phyloP scores from a whole-genome alignment of 2,797 vertebrate species.

The Chanos chanos region DNA sequence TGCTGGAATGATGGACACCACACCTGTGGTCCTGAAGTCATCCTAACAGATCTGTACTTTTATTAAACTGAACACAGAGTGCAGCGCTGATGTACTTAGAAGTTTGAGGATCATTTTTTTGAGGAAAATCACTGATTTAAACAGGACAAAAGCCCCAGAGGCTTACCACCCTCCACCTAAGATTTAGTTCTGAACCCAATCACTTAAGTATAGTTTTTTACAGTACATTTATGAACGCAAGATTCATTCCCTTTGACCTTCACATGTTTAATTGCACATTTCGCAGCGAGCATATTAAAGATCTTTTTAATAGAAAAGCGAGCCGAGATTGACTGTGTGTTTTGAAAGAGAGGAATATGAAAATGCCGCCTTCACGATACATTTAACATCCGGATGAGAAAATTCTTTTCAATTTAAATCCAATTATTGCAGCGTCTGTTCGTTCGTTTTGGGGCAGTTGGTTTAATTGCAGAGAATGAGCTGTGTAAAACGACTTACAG shows the following conservation, averaged over 20 bases:
- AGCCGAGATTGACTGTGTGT: background rate
- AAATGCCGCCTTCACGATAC: constrained; percentile 41
- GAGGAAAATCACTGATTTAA: constrained; percentile 1
- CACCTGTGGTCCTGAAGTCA: no score
- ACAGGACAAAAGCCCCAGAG: constrained; percentile 3
- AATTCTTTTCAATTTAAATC: constrained; percentile 63
- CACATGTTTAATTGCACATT: constrained; percentile 22
- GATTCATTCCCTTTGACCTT: constrained; percentile 23
- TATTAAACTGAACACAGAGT: no score
- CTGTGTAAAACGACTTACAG: constrained; percentile 26
- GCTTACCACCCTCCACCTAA: no score
- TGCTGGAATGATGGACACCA: no score
- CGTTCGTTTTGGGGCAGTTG: constrained; percentile 34
- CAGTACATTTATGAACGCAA: background rate
- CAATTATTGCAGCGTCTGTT: constrained; percentile 57
- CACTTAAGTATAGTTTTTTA: no score
- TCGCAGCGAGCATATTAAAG: constrained; percentile 8
- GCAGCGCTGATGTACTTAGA: no score
- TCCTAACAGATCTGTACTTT: no score
- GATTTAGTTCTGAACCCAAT: no score
- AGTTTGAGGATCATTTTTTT: no score
- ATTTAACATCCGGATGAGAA: constrained; percentile 51
- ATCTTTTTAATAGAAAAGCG: constrained; percentile 20
- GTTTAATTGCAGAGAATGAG: constrained; percentile 58
- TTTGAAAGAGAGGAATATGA: constrained; percentile 4